These are phyloP conservation scores for Drosophila nr. medialis DNA, from an alignment of 2,888 invertebrate genomes.

Conservation along the genomic window DNA sequence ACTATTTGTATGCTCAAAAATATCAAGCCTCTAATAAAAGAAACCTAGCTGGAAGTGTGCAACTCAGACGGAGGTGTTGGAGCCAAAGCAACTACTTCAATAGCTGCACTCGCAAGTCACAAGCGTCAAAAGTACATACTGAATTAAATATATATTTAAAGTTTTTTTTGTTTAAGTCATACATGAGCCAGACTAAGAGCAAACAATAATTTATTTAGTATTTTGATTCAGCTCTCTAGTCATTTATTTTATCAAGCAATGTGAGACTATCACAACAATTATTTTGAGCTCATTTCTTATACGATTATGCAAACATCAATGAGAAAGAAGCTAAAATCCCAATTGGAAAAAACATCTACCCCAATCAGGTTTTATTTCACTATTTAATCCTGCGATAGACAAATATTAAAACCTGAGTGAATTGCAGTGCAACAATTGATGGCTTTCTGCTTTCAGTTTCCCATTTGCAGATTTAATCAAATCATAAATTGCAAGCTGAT, in stretches of 20 bases:
- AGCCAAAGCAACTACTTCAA: no score
- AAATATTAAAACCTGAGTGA: slow-evolving; percentile 8
- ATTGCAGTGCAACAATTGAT: slow-evolving; percentile 1
- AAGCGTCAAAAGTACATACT: neutral
- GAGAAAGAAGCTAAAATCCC: neutral
- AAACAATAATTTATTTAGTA: neutral
- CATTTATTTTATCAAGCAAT: neutral
- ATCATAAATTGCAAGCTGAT: slow-evolving; percentile 36
- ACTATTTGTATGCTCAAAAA: no score
- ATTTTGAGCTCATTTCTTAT: neutral
- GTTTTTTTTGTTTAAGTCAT: neutral
- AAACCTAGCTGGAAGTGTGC: no score
- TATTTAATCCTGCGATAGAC: slow-evolving; percentile 12
- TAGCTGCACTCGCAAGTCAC: no score
- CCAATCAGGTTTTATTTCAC: neutral
- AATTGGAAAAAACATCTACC: neutral
- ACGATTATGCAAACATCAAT: slow-evolving; percentile 3
- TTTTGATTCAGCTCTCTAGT: neutral
- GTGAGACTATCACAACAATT: neutral
- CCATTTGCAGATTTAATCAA: slow-evolving; percentile 1
- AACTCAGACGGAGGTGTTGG: no score
- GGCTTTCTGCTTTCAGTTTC: neutral
- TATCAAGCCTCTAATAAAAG: no score
- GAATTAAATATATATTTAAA: neutral
- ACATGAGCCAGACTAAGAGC: neutral